Evolutionary conservation across 37 sponge, comb jelly and placozoan species (phyloP).

Genomic region (Amphimedon queenslandica): DNA sequence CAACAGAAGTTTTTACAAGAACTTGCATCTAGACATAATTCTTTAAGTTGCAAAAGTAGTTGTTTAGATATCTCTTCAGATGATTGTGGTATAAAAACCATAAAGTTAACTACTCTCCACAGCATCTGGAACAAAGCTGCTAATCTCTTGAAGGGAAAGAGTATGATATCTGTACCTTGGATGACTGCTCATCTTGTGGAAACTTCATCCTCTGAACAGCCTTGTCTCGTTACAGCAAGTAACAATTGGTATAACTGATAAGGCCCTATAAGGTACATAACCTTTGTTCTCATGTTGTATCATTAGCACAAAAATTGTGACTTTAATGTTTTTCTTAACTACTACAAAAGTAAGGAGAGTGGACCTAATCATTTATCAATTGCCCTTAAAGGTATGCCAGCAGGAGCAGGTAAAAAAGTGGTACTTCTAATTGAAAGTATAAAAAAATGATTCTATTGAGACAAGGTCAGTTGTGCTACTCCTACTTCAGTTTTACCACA

Average conservation of each 20-base stretch:
- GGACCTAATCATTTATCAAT: conserved; percentile 10
- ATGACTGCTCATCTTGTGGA: too few relatives aligned
- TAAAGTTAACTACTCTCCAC: conserved; percentile 11
- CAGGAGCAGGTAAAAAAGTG: conserved; percentile 25
- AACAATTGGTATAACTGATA: too few relatives aligned
- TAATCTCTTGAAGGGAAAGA: too few relatives aligned
- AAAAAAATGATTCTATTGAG: not conserved
- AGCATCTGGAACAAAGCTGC: too few relatives aligned
- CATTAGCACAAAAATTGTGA: conserved; percentile 16
- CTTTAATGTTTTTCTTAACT: not conserved
- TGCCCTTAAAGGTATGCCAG: conserved; percentile 8
- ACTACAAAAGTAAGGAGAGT: not conserved
- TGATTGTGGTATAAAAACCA: not conserved
- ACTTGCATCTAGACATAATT: too few relatives aligned
- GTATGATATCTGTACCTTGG: too few relatives aligned
- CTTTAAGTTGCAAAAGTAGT: too few relatives aligned
- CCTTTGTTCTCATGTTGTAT: conserved; percentile 19
- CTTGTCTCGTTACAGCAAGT: too few relatives aligned
- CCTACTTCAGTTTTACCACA: too few relatives aligned
- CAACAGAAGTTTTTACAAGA: too few relatives aligned
- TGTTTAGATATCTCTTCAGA: not conserved
- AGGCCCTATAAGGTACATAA: conserved; percentile 20
- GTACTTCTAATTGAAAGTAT: conserved; percentile 11
- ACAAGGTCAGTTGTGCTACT: too few relatives aligned
- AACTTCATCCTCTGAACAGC: too few relatives aligned